These are phyloP conservation scores for Ammodytes marinus DNA, from an alignment of 2,113 vertebrate genomes.

Conservation along the genomic window DNA sequence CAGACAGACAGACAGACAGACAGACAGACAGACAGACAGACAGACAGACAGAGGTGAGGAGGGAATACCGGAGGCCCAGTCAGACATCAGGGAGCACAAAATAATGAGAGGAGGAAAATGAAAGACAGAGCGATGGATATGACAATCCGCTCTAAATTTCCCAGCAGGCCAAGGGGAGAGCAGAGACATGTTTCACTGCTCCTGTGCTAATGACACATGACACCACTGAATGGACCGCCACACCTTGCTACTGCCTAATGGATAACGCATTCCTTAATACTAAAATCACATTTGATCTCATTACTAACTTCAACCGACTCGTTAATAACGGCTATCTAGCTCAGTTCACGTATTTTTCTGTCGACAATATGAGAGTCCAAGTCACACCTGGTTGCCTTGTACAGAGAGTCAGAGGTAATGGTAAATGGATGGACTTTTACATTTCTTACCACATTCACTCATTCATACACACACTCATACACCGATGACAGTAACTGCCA, in stretches of 20 bases:
- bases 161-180: constrained; percentile 34
- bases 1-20: constrained; percentile 4
- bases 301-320: not conserved
- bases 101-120: constrained; percentile 19
- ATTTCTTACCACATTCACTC: no score
- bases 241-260: not conserved
- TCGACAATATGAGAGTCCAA: not conserved
- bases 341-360: not conserved
- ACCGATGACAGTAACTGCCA: no score
- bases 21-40: no score
- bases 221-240: not conserved
- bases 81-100: constrained; percentile 19
- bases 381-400: not conserved
- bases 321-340: no score
- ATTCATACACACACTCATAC: no score
- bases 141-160: constrained; percentile 54
- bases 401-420: not conserved
- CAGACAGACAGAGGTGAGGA: not conserved
- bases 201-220: constrained; percentile 44
- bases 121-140: constrained; percentile 12
- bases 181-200: constrained; percentile 33
- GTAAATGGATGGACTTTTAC: no score
- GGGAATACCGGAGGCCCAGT: constrained; percentile 1
- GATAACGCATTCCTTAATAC: not conserved
- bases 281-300: not conserved